Evolutionary conservation across 1,140 invertebrate genomes (phyloP).

Genomic region (Lepidotrigona ventralis): DNA sequence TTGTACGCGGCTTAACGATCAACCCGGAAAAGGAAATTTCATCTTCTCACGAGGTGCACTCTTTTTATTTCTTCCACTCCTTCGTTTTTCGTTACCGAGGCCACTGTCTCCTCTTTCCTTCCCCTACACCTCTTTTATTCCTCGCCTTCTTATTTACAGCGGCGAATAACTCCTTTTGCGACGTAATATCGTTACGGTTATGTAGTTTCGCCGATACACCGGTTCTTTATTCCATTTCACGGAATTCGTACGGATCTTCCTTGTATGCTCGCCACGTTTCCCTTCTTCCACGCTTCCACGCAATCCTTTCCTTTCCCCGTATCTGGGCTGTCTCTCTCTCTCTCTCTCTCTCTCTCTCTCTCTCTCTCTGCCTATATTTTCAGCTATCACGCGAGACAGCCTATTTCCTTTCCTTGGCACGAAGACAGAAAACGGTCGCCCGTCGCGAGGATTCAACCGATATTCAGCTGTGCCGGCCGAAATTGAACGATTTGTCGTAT

Average conservation of each 20-base stretch:
- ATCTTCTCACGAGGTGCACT: constrained; percentile 51
- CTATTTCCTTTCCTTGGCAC: constrained; percentile 47
- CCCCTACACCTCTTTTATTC: background rate
- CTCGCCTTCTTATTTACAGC: constrained; percentile 48
- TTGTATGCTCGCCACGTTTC: constrained; percentile 44
- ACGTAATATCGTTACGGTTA: constrained; percentile 58
- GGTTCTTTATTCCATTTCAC: constrained; percentile 48
- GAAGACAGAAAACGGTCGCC: constrained; percentile 41
- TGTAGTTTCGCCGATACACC: constrained; percentile 50
- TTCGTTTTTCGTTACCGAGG: constrained; percentile 15
- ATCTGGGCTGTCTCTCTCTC: background rate
- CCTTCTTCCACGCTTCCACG: background rate
- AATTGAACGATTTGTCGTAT: constrained; percentile 57
- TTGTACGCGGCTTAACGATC: constrained; percentile 59
- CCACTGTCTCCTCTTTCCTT: constrained; percentile 5
- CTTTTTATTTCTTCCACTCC: constrained; percentile 41
- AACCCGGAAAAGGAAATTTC: constrained; percentile 61
- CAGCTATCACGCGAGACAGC: constrained; percentile 40
- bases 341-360: background rate
- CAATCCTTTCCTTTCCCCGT: background rate
- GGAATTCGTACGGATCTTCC: constrained; percentile 39
- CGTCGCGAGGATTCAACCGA: constrained; percentile 39
- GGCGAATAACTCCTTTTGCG: constrained; percentile 55
- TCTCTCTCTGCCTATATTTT: constrained; percentile 11
- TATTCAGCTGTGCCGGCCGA: constrained; percentile 37